Percentiles rank a stretch among this genome's conserved stretches.
Conservation (phyloP, 2,888 invertebrate species). For the Abrostola triplasia region DNA sequence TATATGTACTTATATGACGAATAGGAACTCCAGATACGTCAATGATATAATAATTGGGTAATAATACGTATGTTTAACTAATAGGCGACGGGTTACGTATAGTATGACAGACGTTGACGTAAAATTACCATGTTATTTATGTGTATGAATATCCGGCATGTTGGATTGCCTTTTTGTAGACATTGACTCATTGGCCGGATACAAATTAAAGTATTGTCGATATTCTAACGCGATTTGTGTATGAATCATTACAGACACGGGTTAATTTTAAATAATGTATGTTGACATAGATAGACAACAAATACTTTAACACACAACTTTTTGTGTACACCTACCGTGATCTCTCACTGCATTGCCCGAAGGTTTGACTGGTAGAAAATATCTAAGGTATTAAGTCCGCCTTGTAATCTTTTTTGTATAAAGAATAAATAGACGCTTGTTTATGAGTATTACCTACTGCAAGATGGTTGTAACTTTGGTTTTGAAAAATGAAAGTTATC, state of each 20-base stretch:
- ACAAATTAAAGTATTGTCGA: constrained; percentile 27
- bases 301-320: too few species aligned
- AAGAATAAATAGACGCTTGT: too few species aligned
- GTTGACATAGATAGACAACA: too few species aligned
- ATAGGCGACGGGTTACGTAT: constrained; percentile 15
- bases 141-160: constrained; percentile 8
- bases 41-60: constrained; percentile 42
- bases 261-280: background rate
- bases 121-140: constrained; percentile 4
- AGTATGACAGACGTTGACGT: constrained; percentile 13
- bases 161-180: constrained; percentile 21
- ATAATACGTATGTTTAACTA: constrained; percentile 14
- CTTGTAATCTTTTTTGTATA: too few species aligned
- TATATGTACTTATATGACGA: constrained; percentile 27
- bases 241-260: constrained; percentile 20
- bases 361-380: too few species aligned
- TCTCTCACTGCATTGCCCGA: too few species aligned
- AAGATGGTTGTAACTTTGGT: too few species aligned
- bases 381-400: too few species aligned
- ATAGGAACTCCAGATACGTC: constrained; percentile 11
- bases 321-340: too few species aligned
- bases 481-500: too few species aligned
- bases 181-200: constrained; percentile 32
- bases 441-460: too few species aligned
- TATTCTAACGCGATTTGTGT: constrained; percentile 16